Evolutionary conservation across 2,888 invertebrate species (phyloP), one percentile per base, ranked within the genome.

Genomic region (Neoaliturus tenellus): DNA sequence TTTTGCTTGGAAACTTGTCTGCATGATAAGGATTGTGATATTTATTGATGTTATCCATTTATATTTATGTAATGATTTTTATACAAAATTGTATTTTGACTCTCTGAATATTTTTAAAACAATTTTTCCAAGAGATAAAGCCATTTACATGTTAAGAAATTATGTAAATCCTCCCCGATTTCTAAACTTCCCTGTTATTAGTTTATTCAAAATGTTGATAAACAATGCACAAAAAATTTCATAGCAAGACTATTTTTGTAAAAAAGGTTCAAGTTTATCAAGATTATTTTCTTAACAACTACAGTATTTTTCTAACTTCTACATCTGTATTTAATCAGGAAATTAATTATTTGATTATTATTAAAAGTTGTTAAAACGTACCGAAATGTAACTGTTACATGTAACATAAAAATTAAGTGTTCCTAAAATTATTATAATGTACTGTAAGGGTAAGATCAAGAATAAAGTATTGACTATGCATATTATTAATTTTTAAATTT

Each of bases 171-270:
- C 17, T 48, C 48, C 17, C 3, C n/a, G 14, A 3, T n/a, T 17
- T 48, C 3, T 48, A 48, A 48, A 14, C 48, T 48, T 39, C 39
- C 48, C 17, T 17, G 12, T 17, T 17, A 48, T 48, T 48, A 17
- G 48, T 17, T 17, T 17, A 17, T 10, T 14, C 3, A 17, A 48
- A 10, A 48, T 17, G 2, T 5, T 23, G 2, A 4, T 10, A 23
- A 51, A 51, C 1, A 51, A 51, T 51, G 51, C 51, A 51, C 51
- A 51, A 51, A 10, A 6, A 51, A 1, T 51, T 20, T 31, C 28
- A 25, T 17, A 62, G 31, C 28, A 62, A 62, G 31, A 55, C 20
- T 62, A 62, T 62, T 62, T 62, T 62, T 62, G 31, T 62, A 62
- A 62, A 62, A 23, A 31, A 62, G n/a, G 31, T 14, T 28, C 10